Percentiles rank a stretch among this genome's conserved stretches.
Evolutionary conservation across 2,797 vertebrate genomes (phyloP).

Genomic region (Linurgus olivaceus): DNA sequence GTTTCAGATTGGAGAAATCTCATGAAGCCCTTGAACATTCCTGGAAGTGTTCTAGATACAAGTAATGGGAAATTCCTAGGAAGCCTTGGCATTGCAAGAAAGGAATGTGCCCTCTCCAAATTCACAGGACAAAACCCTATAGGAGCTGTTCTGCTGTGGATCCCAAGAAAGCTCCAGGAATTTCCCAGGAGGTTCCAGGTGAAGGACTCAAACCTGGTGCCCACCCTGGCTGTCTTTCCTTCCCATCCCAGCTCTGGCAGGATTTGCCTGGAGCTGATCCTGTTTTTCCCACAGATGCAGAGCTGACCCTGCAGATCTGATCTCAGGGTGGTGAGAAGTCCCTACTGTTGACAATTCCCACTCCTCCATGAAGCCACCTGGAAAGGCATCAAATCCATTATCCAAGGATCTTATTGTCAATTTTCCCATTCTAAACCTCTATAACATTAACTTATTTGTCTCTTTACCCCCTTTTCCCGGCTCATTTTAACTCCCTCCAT

Average conservation of each 20-base stretch:
- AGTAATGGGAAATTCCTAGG: background rate
- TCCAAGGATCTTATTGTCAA: fast-evolving
- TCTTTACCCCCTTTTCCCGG: background rate
- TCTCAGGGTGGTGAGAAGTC: too few species aligned
- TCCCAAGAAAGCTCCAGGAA: background rate
- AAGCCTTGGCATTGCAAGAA: background rate
- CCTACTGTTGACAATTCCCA: background rate
- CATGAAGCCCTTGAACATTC: background rate
- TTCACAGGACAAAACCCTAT: fast-evolving
- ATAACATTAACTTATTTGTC: background rate
- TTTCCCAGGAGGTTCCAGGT: background rate
- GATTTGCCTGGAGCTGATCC: background rate
- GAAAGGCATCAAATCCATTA: background rate
- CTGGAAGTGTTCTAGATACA: background rate
- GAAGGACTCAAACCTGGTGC: fast-evolving
- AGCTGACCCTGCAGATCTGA: background rate
- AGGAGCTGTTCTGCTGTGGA: background rate
- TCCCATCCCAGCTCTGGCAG: fast-evolving
- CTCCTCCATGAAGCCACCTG: fast-evolving
- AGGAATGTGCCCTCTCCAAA: background rate
- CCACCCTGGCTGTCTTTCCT: background rate
- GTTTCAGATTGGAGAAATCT: background rate
- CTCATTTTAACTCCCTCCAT: background rate
- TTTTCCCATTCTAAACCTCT: background rate
- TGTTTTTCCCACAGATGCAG: background rate